Evolutionary conservation across 2,113 vertebrate genomes (phyloP).

Genomic region (Abramis brama): DNA sequence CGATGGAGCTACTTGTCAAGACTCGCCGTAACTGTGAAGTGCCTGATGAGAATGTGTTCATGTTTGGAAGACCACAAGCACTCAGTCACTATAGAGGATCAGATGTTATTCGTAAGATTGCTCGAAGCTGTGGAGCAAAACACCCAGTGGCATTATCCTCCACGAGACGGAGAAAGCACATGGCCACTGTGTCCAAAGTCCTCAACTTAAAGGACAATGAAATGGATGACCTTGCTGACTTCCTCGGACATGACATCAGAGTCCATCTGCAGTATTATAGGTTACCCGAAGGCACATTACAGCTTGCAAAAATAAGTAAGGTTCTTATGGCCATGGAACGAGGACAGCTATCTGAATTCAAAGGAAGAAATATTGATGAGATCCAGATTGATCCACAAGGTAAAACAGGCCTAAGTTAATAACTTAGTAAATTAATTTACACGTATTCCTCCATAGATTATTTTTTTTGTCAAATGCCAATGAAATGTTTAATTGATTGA

Average conservation of each 20-base stretch:
- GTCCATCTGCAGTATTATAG: too few relatives aligned
- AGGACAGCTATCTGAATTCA: constrained; percentile 19
- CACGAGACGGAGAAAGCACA: background rate
- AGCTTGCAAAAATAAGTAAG: too few relatives aligned
- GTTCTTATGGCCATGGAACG: constrained; percentile 1
- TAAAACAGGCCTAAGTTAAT: background rate
- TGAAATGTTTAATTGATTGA: background rate
- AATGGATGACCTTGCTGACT: too few relatives aligned
- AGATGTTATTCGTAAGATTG: constrained; percentile 44
- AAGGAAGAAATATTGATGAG: constrained; percentile 45
- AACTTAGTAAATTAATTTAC: too few relatives aligned
- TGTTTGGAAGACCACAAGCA: constrained; percentile 43
- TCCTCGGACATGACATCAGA: too few relatives aligned
- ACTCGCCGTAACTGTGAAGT: constrained; percentile 29
- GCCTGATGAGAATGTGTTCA: constrained; percentile 35
- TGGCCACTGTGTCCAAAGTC: constrained; percentile 24
- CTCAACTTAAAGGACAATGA: too few relatives aligned
- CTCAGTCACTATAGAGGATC: constrained; percentile 42
- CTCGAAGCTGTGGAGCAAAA: constrained; percentile 33
- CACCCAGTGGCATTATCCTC: constrained; percentile 3
- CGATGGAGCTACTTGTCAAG: constrained; percentile 1
- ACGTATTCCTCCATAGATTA: background rate
- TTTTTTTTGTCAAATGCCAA: background rate
- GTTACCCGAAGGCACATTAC: too few relatives aligned
- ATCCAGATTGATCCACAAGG: constrained; percentile 48